Conservation (phyloP, 2,797 vertebrate species). For the Lithobates sylvaticus region DNA sequence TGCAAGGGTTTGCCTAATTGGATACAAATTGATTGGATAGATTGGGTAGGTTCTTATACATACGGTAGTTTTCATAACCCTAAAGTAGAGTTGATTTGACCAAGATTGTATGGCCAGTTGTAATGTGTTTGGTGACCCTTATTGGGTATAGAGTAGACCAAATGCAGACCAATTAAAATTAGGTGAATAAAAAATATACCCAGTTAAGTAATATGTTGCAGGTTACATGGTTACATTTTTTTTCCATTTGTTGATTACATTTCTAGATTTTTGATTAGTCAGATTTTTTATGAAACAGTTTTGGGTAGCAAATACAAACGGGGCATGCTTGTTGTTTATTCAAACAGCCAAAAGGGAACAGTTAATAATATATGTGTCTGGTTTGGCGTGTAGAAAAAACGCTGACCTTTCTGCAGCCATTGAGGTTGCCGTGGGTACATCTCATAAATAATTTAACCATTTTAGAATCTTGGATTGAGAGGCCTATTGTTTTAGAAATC, state of each 20-base stretch:
- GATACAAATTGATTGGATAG: no score
- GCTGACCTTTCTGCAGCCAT: conserved; percentile 56
- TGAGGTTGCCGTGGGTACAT: conserved; percentile 56
- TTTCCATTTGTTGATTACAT: background rate
- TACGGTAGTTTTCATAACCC: no score
- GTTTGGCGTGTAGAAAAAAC: conserved; percentile 47
- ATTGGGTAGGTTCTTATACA: no score
- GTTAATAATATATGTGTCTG: conserved; percentile 59
- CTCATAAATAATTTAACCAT: conserved; percentile 61
- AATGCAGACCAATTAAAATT: no score
- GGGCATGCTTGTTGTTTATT: conserved; percentile 33
- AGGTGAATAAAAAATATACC: no score
- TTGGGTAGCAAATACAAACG: conserved; percentile 31
- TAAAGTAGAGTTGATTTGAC: no score
- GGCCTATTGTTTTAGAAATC: conserved; percentile 48
- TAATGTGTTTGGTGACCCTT: no score
- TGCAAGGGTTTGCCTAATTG: no score
- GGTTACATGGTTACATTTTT: background rate
- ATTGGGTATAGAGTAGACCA: no score
- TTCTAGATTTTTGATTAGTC: conserved; percentile 1
- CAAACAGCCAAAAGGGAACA: conserved; percentile 41
- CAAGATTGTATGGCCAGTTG: no score
- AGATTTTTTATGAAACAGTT: conserved; percentile 24
- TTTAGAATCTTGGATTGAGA: conserved; percentile 48
- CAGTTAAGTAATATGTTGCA: background rate